A percentile compares a stretch with the other conserved stretches of the same genome.
Evolutionary conservation across 2,113 vertebrate species (phyloP).

Genomic region (Sakesphorus luctuosus): DNA sequence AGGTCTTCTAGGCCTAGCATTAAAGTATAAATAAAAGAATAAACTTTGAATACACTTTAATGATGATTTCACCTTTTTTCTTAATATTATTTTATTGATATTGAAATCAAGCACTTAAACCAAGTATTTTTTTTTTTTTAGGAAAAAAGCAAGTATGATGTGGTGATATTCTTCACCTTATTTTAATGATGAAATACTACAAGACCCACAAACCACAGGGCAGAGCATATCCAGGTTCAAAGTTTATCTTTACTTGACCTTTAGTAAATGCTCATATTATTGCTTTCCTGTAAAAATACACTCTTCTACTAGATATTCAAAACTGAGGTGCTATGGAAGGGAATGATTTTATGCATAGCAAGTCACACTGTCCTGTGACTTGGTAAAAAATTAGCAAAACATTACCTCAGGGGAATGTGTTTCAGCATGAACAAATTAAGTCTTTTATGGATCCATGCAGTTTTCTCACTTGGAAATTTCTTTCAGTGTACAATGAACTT

Average conservation of each 20-base stretch:
- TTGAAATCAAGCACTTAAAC: neutral
- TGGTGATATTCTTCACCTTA: neutral
- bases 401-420: neutral
- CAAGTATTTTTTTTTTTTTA: neutral
- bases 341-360: neutral
- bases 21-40: neutral
- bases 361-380: neutral
- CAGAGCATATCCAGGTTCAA: neutral
- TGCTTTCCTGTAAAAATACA: neutral
- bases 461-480: neutral
- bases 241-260: neutral
- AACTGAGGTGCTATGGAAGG: neutral
- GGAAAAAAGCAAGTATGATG: neutral
- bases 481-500: neutral
- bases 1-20: neutral
- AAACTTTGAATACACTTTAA: neutral
- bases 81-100: neutral
- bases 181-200: neutral
- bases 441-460: neutral
- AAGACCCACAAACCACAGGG: neutral
- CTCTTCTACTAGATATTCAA: neutral
- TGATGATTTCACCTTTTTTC: neutral
- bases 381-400: neutral
- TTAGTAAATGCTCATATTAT: neutral
- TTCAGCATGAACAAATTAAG: neutral